Evolutionary conservation across 1,140 invertebrate species (phyloP).

Genomic region (Pogonomyrmex barbatus): DNA sequence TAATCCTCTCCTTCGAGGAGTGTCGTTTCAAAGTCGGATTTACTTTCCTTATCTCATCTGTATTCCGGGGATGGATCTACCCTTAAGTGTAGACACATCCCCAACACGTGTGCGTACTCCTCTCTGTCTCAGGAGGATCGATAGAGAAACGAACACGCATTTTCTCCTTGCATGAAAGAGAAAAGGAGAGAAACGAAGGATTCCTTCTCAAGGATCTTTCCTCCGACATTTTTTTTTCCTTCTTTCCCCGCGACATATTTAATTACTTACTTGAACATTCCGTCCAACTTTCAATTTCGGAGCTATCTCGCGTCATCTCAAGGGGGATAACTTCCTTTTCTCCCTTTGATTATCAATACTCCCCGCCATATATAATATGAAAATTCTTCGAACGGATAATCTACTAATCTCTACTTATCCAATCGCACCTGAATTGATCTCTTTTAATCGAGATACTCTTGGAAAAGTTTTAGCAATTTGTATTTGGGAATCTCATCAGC

Average conservation of each 20-base stretch:
- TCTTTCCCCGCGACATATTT: not conserved
- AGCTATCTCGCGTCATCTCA: not conserved
- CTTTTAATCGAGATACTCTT: not conserved
- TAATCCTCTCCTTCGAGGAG: slow-evolving; percentile 46
- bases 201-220: not conserved
- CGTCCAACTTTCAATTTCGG: not conserved
- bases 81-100: too few species aligned
- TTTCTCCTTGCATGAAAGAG: not conserved
- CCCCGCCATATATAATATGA: not conserved
- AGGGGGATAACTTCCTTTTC: not conserved
- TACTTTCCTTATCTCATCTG: slow-evolving; percentile 8
- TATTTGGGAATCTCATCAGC: not conserved
- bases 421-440: not conserved
- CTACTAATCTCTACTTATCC: slow-evolving; percentile 1
- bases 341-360: slow-evolving; percentile 13
- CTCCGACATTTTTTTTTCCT: not conserved
- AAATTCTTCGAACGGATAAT: slow-evolving; percentile 6
- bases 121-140: not conserved
- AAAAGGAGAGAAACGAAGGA: not conserved
- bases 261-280: slow-evolving; percentile 14
- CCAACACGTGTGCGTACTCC: slow-evolving; percentile 21
- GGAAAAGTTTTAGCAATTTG: not conserved
- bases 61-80: slow-evolving; percentile 11
- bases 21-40: slow-evolving; percentile 52
- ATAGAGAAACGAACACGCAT: slow-evolving; percentile 6